Evolutionary conservation across 2,888 invertebrate genomes (phyloP).

Genomic region (Rhabditoides inermis): DNA sequence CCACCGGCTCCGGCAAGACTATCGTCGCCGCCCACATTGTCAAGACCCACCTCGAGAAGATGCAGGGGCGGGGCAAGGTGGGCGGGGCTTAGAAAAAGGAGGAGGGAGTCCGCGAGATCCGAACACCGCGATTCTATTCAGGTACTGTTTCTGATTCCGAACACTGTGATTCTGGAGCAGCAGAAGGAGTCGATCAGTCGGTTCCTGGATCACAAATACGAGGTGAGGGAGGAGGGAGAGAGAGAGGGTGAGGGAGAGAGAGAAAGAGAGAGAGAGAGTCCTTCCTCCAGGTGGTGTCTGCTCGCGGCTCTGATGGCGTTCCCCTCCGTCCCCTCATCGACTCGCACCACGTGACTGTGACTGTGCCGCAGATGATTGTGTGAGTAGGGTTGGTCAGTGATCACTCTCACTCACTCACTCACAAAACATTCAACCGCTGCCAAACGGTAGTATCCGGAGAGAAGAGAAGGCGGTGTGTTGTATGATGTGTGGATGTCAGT

Average conservation of each 20-base stretch:
- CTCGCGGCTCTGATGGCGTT: constrained; percentile 14
- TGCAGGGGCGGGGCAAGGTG: background rate
- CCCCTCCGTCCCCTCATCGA: constrained; percentile 12
- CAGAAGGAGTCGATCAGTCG: constrained; percentile 46
- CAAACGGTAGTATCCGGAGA: too few species aligned
- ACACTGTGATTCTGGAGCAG: constrained; percentile 47
- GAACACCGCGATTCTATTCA: constrained; percentile 35
- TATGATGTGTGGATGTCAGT: too few species aligned
- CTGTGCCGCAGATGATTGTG: constrained; percentile 54
- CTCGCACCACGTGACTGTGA: constrained; percentile 45
- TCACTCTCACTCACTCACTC: too few species aligned
- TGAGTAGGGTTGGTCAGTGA: too few species aligned
- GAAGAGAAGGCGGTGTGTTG: too few species aligned
- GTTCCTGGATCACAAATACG: constrained; percentile 37
- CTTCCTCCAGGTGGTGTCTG: constrained; percentile 9
- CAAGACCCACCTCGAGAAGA: constrained; percentile 43
- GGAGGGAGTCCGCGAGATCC: constrained; percentile 52
- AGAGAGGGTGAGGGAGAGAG: background rate
- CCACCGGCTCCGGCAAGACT: constrained; percentile 54
- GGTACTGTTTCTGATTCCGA: constrained; percentile 20
- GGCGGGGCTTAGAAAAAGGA: too few species aligned
- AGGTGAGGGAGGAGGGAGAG: constrained; percentile 14
- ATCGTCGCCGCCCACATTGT: constrained; percentile 52
- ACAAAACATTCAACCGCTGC: too few species aligned
- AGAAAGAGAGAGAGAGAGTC: background rate